Conservation (phyloP, 2,888 invertebrate species). For the Aricia artaxerxes region DNA sequence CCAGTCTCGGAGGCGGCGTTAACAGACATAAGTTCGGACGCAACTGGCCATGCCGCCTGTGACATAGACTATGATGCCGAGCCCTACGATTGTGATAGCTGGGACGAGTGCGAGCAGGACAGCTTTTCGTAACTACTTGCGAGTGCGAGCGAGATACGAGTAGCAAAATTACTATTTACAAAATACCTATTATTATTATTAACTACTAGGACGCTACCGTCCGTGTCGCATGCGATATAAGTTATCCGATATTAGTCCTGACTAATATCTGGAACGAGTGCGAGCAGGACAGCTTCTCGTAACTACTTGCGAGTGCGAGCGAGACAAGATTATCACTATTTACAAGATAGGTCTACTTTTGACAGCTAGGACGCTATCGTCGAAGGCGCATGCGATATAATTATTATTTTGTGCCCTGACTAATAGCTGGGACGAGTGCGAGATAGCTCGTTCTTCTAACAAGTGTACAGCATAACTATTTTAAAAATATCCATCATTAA, state of each 20-base stretch:
- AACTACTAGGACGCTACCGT: neutral
- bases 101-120: constrained; percentile 80
- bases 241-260: neutral
- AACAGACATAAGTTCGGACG: constrained; percentile 76
- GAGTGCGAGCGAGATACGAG: constrained; percentile 26
- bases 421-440: neutral
- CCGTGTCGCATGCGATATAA: too few relatives aligned
- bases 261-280: constrained; percentile 52
- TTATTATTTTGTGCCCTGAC: neutral
- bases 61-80: constrained; percentile 78
- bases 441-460: too few relatives aligned
- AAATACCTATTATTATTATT: constrained; percentile 30
- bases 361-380: too few relatives aligned
- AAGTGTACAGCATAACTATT: too few relatives aligned
- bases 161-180: neutral
- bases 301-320: constrained; percentile 39
- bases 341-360: neutral
- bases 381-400: too few relatives aligned
- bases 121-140: constrained; percentile 66
- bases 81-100: constrained; percentile 76
- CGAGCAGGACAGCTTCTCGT: constrained; percentile 78
- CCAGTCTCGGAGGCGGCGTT: constrained; percentile 75
- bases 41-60: constrained; percentile 77
- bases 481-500: too few relatives aligned
- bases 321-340: neutral